Conservation (phyloP, 2,797 vertebrate genomes). For the Pteronotus mesoamericanus region DNA sequence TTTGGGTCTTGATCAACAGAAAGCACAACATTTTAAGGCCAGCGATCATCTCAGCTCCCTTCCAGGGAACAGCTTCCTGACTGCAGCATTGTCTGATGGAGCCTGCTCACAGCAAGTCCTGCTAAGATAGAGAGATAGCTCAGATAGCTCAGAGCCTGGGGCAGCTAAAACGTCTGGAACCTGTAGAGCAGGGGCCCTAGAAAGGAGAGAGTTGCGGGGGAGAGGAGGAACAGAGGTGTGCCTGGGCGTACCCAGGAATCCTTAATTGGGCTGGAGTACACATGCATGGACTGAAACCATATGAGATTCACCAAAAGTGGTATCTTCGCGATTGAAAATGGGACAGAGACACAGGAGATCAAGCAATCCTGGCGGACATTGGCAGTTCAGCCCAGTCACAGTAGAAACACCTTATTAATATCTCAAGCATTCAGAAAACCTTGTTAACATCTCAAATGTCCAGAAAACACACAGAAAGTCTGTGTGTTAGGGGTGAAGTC, state of each 20-base stretch:
- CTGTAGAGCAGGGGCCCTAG: neutral
- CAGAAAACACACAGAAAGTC: neutral
- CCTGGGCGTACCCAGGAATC: neutral
- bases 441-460: neutral
- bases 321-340: neutral
- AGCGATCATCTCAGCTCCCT: neutral
- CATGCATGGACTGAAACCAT: neutral
- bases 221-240: neutral
- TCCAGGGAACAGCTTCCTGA: neutral
- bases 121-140: neutral
- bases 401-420: neutral
- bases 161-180: neutral
- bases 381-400: neutral
- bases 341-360: neutral
- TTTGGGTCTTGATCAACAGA: neutral
- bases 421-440: neutral
- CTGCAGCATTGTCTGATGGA: neutral
- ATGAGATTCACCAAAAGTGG: neutral
- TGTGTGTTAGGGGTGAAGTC: neutral
- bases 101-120: neutral
- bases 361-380: neutral
- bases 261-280: neutral
- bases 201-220: neutral
- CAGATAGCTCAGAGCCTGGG: neutral
- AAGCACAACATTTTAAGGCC: neutral